Base-by-base conservation (phyloP, 2,888 invertebrate species). In the Hydriomena furcata region DNA sequence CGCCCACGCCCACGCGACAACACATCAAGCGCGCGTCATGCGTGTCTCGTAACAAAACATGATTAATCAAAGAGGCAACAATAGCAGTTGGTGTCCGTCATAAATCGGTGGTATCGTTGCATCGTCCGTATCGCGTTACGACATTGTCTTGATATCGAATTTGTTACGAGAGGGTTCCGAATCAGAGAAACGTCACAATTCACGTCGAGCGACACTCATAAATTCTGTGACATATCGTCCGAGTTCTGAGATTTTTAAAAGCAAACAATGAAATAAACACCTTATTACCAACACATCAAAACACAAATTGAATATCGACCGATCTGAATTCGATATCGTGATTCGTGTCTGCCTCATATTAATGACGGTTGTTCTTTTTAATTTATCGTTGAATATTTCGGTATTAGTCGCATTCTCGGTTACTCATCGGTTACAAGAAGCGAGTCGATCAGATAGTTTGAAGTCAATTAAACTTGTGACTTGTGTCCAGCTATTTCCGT, bases 91-190 rank as follows among this genome's bases (percentile, higher is more conserved):
- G 63, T 66, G 74, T 71, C 63, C 70, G 71, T 79, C 81, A 85
- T 85, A 85, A 84, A 82, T 85, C 79, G 74, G 71, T 49, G 66
- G 68, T 84, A 85, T 85, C 84, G 73, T 65, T 61, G 75, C 76
- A 82, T 82, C 85, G 76, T 76, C 66, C 70, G 79, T 80, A 84
- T 85, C 84, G 76, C 78, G 69, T 87, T 87, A 84, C 85, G 76
- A 83, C 83, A 80, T 82, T 84, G 82, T 82, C 76, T 76, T 84
- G 80, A 84, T 85, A 84, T 81, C 73, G 75, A 81, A 84, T 84
- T 83, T 84, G 84, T 84, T 82, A 77, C 77, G 63, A n/a, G n/a
- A 71, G 72, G 70, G 73, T 71, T 78, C 76, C 72, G 79, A 81
- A 82, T 82, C 79, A 79, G 75, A 61, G 74, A 76, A 78, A 75